phyloP scores from a whole-genome alignment of 2,888 invertebrate species.

The Leptinotarsa juncta region DNA sequence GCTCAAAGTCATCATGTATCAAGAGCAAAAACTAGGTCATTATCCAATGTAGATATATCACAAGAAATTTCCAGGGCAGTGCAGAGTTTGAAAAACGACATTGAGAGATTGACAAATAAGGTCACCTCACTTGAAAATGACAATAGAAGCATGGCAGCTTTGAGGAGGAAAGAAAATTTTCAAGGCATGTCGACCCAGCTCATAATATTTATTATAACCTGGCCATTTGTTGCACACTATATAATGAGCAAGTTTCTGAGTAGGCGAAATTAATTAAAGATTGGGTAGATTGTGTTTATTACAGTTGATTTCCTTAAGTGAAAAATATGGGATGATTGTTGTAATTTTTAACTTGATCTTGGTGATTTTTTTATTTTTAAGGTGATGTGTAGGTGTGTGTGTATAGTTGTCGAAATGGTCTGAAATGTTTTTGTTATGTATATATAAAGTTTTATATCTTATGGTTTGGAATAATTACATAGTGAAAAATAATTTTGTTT shows the following conservation, averaged over 20 bases:
- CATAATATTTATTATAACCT: conserved; percentile 71
- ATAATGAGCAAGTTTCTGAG: conserved; percentile 58
- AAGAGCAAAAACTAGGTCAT: conserved; percentile 52
- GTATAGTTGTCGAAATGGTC: conserved; percentile 7
- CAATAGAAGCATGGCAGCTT: conserved; percentile 42
- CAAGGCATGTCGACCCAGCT: conserved; percentile 64
- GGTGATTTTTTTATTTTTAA: neutral
- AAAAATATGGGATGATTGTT: neutral
- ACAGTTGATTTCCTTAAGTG: neutral
- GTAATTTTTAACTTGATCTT: neutral
- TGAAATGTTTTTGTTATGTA: conserved; percentile 39
- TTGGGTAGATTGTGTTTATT: neutral
- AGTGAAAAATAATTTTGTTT: neutral
- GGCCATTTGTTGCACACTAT: conserved; percentile 74
- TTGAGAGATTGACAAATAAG: conserved; percentile 66
- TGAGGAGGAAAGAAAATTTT: conserved; percentile 48
- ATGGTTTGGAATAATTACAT: conserved; percentile 39
- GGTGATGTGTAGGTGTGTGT: conserved; percentile 21
- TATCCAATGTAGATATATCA: conserved; percentile 63
- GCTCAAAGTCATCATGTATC: conserved; percentile 53
- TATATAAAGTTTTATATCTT: conserved; percentile 35
- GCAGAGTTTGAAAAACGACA: conserved; percentile 66
- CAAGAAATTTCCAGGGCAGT: conserved; percentile 67
- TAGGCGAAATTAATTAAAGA: conserved; percentile 46
- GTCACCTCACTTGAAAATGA: conserved; percentile 64